A percentile compares a stretch with the other conserved stretches of the same genome.
Conservation (phyloP, 2,888 invertebrate species). For the Ecliptopera silaceata region DNA sequence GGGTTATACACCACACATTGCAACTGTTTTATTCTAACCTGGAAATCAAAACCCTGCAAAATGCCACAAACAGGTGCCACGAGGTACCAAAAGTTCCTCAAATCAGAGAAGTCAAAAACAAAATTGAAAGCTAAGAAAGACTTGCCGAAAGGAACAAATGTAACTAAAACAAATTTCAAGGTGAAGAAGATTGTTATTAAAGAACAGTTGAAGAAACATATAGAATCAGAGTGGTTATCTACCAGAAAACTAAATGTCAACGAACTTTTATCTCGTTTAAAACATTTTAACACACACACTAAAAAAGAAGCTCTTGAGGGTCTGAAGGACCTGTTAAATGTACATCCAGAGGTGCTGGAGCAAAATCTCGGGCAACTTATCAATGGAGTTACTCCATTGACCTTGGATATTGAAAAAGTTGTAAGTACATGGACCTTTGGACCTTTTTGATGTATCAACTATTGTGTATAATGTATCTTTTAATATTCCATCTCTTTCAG, state of each 20-base stretch:
- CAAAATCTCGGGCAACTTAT: slow-evolving; percentile 86
- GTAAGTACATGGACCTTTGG: slow-evolving; percentile 53
- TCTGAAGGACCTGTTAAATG: slow-evolving; percentile 78
- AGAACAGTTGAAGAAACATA: slow-evolving; percentile 87
- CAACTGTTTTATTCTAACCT: background rate
- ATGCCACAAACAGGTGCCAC: slow-evolving; percentile 79
- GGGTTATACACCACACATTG: no score
- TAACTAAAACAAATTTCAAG: slow-evolving; percentile 95
- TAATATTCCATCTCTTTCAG: slow-evolving; percentile 50
- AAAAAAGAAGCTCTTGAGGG: slow-evolving; percentile 86
- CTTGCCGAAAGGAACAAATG: slow-evolving; percentile 93
- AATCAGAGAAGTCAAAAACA: slow-evolving; percentile 94
- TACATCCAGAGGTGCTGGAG: slow-evolving; percentile 65
- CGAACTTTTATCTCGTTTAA: slow-evolving; percentile 87
- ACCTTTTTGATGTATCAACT: no score
- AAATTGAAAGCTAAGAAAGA: slow-evolving; percentile 92
- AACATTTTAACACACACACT: slow-evolving; percentile 89
- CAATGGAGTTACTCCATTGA: slow-evolving; percentile 86
- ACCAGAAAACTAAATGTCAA: slow-evolving; percentile 87
- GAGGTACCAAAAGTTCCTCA: slow-evolving; percentile 88
- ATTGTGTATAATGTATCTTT: no score
- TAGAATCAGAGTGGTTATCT: slow-evolving; percentile 82
- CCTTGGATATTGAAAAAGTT: slow-evolving; percentile 87
- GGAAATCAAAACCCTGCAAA: slow-evolving; percentile 10
- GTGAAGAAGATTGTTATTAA: slow-evolving; percentile 92